A percentile compares a stretch with the other conserved stretches of the same genome.
phyloP scores from a whole-genome alignment of 2,113 vertebrate species.

The Sorex araneus region DNA sequence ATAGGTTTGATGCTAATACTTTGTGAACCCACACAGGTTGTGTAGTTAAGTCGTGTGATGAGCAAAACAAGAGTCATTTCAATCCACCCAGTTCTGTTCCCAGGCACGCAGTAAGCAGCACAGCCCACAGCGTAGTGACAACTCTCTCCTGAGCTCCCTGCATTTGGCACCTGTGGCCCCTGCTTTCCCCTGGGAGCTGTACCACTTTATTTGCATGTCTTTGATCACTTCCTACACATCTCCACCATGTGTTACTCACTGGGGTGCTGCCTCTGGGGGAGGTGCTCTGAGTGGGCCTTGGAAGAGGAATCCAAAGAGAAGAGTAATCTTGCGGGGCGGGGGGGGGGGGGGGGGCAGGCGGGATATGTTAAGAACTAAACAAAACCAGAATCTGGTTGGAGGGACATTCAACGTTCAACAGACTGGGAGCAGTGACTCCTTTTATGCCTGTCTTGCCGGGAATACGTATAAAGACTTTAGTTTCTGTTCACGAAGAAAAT shows the following conservation, averaged over 20 bases:
- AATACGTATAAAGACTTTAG: too few relatives aligned
- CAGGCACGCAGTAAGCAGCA: neutral
- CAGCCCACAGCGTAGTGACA: neutral
- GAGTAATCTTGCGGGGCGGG: neutral
- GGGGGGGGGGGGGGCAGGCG: neutral
- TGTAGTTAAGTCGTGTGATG: constrained; percentile 44
- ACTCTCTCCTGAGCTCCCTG: neutral
- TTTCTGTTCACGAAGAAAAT: too few relatives aligned
- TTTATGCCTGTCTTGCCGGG: too few relatives aligned
- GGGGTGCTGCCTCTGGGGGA: constrained; percentile 38
- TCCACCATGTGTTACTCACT: neutral
- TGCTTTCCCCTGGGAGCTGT: neutral
- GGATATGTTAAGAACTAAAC: neutral
- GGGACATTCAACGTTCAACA: neutral
- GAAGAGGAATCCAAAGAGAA: constrained; percentile 23
- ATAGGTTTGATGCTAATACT: constrained; percentile 61
- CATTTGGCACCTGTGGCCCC: constrained; percentile 38
- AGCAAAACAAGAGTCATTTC: constrained; percentile 58
- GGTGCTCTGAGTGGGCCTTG: neutral
- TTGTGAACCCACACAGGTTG: constrained; percentile 58
- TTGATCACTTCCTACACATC: constrained; percentile 43
- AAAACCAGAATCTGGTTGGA: neutral
- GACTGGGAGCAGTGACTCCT: neutral
- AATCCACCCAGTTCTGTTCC: neutral
- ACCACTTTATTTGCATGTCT: constrained; percentile 28